Percentiles rank a stretch among this genome's conserved stretches.
Conservation (phyloP, 2,113 vertebrate species). For the Platichthys stellatus region DNA sequence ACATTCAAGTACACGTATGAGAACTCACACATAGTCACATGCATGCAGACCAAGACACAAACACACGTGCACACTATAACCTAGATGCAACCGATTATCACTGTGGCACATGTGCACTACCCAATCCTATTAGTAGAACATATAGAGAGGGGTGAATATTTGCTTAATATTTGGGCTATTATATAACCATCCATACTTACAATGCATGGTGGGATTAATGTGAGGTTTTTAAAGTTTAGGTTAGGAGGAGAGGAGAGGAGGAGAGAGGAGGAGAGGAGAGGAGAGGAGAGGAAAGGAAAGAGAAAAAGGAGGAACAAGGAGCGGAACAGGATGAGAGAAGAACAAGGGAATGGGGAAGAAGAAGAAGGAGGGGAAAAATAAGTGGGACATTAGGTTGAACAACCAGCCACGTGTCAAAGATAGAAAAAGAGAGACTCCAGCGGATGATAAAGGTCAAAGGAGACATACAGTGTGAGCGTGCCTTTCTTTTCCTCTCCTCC, state of each 20-base stretch:
- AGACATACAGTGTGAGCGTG: conserved; percentile 21
- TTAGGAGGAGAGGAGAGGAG: background rate
- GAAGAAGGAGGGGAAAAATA: conserved; percentile 9
- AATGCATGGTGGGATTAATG: conserved; percentile 48
- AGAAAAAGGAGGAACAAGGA: background rate
- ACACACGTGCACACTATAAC: conserved; percentile 28
- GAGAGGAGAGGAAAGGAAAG: background rate
- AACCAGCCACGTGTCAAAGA: conserved; percentile 22
- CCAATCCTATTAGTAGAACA: conserved; percentile 53
- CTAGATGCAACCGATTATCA: conserved; percentile 61
- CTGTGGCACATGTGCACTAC: conserved; percentile 33
- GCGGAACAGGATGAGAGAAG: background rate
- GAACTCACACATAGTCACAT: conserved; percentile 2
- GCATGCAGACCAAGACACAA: background rate
- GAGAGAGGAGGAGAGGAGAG: background rate
- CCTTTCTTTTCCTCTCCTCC: conserved; percentile 29
- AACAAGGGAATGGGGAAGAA: background rate
- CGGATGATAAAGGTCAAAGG: conserved; percentile 57
- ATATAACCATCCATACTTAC: conserved; percentile 64
- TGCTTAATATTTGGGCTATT: conserved; percentile 68
- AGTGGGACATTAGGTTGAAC: conserved; percentile 7
- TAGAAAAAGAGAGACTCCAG: conserved; percentile 22
- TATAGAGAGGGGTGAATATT: conserved; percentile 43
- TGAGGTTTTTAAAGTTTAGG: conserved; percentile 34
- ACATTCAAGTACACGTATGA: conserved; percentile 51